phyloP scores from a whole-genome alignment of 2,888 invertebrate genomes.

The Protophormia terraenovae region DNA sequence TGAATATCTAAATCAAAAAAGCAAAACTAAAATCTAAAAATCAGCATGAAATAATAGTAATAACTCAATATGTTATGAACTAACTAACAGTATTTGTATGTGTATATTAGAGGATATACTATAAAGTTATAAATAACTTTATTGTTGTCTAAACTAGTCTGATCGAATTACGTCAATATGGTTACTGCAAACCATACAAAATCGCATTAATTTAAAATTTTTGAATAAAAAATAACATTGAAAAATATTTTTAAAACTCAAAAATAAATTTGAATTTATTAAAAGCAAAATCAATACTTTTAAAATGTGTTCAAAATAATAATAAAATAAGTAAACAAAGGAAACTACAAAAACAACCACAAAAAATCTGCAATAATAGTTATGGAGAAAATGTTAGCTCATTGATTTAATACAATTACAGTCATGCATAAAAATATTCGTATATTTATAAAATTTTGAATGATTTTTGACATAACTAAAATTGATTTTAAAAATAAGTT shows the following conservation, averaged over 20 bases:
- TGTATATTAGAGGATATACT: not conserved
- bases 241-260: not conserved
- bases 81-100: too few species aligned
- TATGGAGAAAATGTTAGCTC: not conserved
- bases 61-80: not conserved
- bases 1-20: too few species aligned
- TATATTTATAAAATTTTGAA: not conserved
- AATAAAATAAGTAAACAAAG: not conserved
- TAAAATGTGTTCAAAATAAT: not conserved
- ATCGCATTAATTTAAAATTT: slow-evolving; percentile 3
- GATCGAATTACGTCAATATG: slow-evolving; percentile 22
- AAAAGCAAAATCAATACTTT: not conserved
- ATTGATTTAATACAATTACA: not conserved
- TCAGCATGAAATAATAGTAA: too few species aligned
- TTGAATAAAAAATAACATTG: slow-evolving; percentile 10
- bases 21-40: too few species aligned
- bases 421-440: not conserved
- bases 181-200: not conserved
- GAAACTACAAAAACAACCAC: not conserved
- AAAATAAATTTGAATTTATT: not conserved
- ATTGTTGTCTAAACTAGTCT: not conserved
- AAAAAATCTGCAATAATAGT: not conserved
- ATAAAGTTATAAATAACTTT: not conserved
- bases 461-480: too few species aligned
- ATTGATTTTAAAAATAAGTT: too few species aligned